These are phyloP conservation scores for Euproctis similis DNA, from an alignment of 2,888 invertebrate species.

Conservation along the genomic window DNA sequence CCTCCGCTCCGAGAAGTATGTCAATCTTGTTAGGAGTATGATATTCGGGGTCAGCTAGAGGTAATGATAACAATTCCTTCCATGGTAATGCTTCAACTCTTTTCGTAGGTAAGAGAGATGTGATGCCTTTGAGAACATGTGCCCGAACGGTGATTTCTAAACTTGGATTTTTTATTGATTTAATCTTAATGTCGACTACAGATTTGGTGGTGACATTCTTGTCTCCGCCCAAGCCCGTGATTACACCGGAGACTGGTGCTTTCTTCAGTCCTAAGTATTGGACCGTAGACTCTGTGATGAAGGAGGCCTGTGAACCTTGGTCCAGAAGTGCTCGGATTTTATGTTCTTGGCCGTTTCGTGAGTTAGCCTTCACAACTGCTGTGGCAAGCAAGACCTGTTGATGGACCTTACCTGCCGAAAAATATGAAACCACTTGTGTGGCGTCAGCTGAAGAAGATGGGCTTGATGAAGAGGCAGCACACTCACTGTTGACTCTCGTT, in stretches of 20 bases:
- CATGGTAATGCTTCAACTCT: too few species aligned
- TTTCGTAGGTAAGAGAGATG: background rate
- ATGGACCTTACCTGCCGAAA: background rate
- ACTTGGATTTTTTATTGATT: constrained; percentile 1
- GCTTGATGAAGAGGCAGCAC: too few species aligned
- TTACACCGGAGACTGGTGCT: too few species aligned
- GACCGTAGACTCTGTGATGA: constrained; percentile 14
- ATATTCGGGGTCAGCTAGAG: too few species aligned
- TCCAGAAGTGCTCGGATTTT: constrained; percentile 18
- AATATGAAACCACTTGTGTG: background rate
- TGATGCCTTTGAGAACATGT: constrained; percentile 3
- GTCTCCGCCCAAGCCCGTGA: too few species aligned
- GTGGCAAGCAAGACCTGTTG: background rate
- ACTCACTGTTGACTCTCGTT: background rate
- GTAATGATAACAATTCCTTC: too few species aligned
- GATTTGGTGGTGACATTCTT: constrained; percentile 1
- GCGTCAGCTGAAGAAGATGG: background rate
- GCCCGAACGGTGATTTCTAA: constrained; percentile 3
- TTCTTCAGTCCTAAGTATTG: constrained; percentile 4
- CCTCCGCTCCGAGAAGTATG: too few species aligned
- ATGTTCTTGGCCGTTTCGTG: constrained; percentile 5
- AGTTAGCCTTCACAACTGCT: constrained; percentile 4
- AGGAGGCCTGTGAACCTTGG: constrained; percentile 12
- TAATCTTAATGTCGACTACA: background rate
- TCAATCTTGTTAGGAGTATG: too few species aligned